Conservation (phyloP, 1,140 invertebrate genomes). For the Triops longicaudatus region DNA sequence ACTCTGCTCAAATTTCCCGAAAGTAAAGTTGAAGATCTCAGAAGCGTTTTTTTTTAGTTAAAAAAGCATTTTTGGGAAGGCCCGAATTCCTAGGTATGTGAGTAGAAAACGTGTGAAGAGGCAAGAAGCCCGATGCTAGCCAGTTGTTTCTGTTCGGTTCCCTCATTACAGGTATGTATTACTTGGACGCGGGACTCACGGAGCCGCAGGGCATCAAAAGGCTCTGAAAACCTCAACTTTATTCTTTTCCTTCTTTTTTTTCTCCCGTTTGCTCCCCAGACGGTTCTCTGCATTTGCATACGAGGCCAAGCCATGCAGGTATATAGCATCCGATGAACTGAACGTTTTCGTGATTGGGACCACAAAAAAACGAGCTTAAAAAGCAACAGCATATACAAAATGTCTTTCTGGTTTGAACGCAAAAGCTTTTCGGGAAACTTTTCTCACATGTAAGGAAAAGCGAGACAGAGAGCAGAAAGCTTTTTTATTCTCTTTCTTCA, state of each 20-base stretch:
- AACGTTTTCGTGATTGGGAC: conserved; percentile 12
- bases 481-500: background rate
- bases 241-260: conserved; percentile 13
- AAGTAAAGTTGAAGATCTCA: too few relatives aligned
- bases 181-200: background rate
- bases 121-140: background rate
- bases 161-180: background rate
- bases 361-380: background rate
- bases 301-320: conserved; percentile 9
- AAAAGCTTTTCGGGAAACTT: background rate
- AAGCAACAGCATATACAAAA: background rate
- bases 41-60: too few relatives aligned
- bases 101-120: background rate
- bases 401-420: background rate
- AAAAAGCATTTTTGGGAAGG: background rate
- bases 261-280: background rate
- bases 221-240: background rate
- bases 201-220: background rate
- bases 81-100: background rate
- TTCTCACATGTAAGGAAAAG: conserved; percentile 9
- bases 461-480: background rate
- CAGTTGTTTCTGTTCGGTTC: conserved; percentile 5
- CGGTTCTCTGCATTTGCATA: background rate
- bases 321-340: conserved; percentile 2
- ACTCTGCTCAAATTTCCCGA: too few relatives aligned